A percentile compares a stretch with the other conserved stretches of the same genome.
These are phyloP conservation scores for Trissoscelio sp. DNA, from an alignment of 2,888 invertebrate species.

Conservation along the genomic window DNA sequence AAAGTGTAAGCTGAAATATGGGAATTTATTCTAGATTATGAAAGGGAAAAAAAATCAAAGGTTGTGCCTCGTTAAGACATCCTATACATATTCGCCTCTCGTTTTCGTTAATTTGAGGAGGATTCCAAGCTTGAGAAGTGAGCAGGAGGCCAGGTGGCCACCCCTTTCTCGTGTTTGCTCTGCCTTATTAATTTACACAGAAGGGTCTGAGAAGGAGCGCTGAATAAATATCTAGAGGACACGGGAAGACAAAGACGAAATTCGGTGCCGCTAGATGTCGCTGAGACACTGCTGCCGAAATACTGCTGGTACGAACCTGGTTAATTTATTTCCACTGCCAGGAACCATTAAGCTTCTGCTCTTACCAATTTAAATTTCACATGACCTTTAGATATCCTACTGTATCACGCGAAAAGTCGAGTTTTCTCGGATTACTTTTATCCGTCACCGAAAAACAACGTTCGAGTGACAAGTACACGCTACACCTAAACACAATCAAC, in stretches of 20 bases:
- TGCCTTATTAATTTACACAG: slow-evolving; percentile 78
- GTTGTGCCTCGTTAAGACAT: slow-evolving; percentile 64
- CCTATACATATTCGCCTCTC: slow-evolving; percentile 68
- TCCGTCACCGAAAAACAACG: slow-evolving; percentile 21
- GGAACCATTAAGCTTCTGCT: slow-evolving; percentile 76
- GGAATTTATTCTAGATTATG: slow-evolving; percentile 51
- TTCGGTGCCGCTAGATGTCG: slow-evolving; percentile 70
- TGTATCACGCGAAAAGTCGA: slow-evolving; percentile 21
- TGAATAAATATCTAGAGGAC: slow-evolving; percentile 78
- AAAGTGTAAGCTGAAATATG: slow-evolving; percentile 44
- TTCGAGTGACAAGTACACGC: slow-evolving; percentile 24
- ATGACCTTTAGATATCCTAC: slow-evolving; percentile 72
- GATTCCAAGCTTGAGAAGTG: slow-evolving; percentile 62
- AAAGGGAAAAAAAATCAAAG: slow-evolving; percentile 38
- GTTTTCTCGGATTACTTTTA: slow-evolving; percentile 45
- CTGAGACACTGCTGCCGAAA: slow-evolving; percentile 55
- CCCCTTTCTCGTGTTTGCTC: slow-evolving; percentile 75
- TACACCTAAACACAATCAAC: slow-evolving; percentile 18
- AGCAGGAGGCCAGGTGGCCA: slow-evolving; percentile 67
- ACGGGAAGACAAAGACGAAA: slow-evolving; percentile 75
- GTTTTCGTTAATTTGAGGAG: slow-evolving; percentile 69
- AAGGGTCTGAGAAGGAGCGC: slow-evolving; percentile 70
- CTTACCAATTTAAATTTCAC: slow-evolving; percentile 74
- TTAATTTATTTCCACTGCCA: slow-evolving; percentile 79
- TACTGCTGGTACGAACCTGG: slow-evolving; percentile 73